phyloP scores from a whole-genome alignment of 2,113 vertebrate species.

The Suricata suricatta region DNA sequence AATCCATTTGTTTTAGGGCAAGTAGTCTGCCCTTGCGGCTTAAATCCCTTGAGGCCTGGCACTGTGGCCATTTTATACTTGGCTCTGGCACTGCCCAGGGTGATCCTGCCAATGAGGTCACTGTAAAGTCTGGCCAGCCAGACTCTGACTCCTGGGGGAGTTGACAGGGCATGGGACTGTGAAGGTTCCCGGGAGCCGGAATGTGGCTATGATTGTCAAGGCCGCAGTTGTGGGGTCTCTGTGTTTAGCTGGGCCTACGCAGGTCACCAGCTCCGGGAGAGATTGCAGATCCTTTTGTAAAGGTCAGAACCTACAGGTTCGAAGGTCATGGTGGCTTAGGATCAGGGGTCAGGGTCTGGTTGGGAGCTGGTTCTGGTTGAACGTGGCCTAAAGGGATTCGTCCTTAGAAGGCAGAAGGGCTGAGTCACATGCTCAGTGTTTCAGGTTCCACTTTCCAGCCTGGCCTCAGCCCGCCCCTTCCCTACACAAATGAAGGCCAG shows the following conservation, averaged over 20 bases:
- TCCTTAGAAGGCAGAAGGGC: conserved; percentile 22
- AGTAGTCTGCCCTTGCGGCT: neutral
- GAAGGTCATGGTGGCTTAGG: neutral
- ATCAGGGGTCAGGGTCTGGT: neutral
- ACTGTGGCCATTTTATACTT: neutral
- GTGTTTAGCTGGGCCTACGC: neutral
- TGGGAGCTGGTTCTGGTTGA: conserved; percentile 29
- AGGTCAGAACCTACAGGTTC: neutral
- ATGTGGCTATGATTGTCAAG: neutral
- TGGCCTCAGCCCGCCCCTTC: neutral
- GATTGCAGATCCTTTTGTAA: neutral
- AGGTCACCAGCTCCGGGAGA: neutral
- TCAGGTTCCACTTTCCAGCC: conserved; percentile 62
- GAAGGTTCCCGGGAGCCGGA: neutral
- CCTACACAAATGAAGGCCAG: conserved; percentile 37
- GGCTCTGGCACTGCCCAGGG: neutral
- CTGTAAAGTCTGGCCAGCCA: neutral
- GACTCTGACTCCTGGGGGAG: neutral
- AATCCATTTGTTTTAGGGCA: neutral
- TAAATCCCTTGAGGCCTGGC: conserved; percentile 8
- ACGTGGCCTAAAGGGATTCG: conserved; percentile 61
- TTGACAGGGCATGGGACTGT: neutral
- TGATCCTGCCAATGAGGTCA: neutral
- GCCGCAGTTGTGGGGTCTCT: neutral
- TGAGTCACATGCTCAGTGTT: conserved; percentile 55